Evolutionary conservation across 2,113 vertebrate genomes (phyloP).

Genomic region (Alligator mississippiensis): DNA sequence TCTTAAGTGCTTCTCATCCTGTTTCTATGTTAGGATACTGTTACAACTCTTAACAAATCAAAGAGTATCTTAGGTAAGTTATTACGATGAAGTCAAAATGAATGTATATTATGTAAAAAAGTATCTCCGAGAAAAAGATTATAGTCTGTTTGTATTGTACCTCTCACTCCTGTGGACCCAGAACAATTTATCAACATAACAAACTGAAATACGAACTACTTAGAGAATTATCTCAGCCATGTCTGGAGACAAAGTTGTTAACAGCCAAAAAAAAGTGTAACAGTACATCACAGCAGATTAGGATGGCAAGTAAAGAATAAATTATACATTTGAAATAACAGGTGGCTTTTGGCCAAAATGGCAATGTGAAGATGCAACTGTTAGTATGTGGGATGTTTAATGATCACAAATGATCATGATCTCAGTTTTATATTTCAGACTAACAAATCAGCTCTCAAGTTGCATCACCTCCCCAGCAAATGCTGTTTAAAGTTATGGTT

Average conservation of each 20-base stretch:
- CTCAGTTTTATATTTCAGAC: conserved; percentile 21
- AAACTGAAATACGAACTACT: background rate
- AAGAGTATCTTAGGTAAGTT: background rate
- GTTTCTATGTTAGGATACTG: background rate
- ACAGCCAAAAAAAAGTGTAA: background rate
- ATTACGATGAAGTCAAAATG: background rate
- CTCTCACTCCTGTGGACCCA: background rate
- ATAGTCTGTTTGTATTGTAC: background rate
- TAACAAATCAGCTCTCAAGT: conserved; percentile 13
- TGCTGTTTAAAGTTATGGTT: background rate
- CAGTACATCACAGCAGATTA: background rate
- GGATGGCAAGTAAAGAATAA: conserved; percentile 16
- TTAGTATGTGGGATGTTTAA: conserved; percentile 24
- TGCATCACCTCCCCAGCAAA: rapidly evolving
- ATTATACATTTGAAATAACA: conserved; percentile 11
- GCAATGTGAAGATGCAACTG: background rate
- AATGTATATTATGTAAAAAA: background rate
- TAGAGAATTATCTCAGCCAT: background rate
- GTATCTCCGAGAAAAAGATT: background rate
- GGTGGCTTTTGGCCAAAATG: conserved; percentile 15
- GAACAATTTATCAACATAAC: background rate
- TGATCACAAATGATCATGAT: conserved; percentile 9
- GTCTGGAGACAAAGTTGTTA: background rate
- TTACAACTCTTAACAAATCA: background rate
- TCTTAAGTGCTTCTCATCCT: background rate